Evolutionary conservation across 1,140 invertebrate species (phyloP).

Genomic region (Mesaphorura yosii): DNA sequence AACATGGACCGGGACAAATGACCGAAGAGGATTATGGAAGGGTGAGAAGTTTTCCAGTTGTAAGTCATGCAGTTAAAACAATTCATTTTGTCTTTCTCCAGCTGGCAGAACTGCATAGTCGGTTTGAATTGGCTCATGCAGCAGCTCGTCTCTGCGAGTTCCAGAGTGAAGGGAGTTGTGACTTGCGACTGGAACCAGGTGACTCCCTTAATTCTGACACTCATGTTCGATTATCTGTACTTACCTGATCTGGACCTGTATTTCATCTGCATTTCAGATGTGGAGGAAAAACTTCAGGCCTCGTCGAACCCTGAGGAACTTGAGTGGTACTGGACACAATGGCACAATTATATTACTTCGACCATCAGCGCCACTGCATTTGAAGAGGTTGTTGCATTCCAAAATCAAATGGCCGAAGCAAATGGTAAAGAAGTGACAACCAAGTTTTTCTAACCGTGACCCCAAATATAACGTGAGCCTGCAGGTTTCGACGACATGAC

Average conservation of each 20-base stretch:
- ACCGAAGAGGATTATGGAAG: not conserved
- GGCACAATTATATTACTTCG: slow-evolving; percentile 1
- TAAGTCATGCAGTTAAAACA: not conserved
- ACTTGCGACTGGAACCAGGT: not conserved
- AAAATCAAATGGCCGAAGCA: slow-evolving; percentile 17
- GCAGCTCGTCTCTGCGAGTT: slow-evolving; percentile 8
- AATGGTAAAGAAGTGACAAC: slow-evolving; percentile 6
- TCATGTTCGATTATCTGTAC: no score
- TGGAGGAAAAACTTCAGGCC: slow-evolving; percentile 34
- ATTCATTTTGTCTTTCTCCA: not conserved
- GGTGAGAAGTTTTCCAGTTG: not conserved
- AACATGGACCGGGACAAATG: slow-evolving; percentile 1
- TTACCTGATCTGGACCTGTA: no score
- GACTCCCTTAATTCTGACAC: no score
- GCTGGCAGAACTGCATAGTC: slow-evolving; percentile 9
- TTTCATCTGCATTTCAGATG: no score
- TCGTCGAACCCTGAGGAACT: slow-evolving; percentile 41
- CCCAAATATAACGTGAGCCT: not conserved
- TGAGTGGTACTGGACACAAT: slow-evolving; percentile 46
- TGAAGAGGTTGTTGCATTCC: not conserved
- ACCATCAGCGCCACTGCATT: not conserved
- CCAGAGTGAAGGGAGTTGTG: not conserved
- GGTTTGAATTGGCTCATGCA: slow-evolving; percentile 7
- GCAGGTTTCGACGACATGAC: slow-evolving; percentile 16
- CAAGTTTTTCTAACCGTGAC: not conserved